phyloP scores from a whole-genome alignment of 2,113 vertebrate species.

The Campylomormyrus numenius region DNA sequence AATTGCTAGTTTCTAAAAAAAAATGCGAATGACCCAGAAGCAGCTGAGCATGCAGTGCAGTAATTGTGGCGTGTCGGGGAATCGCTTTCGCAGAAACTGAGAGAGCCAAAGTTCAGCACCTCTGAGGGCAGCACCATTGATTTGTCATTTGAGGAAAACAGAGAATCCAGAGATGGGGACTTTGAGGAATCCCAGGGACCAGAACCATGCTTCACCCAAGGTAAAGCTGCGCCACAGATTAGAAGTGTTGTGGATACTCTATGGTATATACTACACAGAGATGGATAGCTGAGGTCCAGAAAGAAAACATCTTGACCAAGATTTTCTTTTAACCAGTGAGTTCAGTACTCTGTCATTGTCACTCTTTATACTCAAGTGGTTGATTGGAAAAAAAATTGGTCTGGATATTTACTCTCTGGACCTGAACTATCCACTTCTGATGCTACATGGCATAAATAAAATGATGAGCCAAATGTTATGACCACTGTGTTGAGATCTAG shows the following conservation, averaged over 20 bases:
- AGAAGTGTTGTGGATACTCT: neutral
- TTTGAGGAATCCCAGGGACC: slow-evolving; percentile 86
- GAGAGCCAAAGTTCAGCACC: slow-evolving; percentile 75
- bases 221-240: slow-evolving; percentile 43
- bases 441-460: neutral
- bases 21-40: neutral
- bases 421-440: neutral
- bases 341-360: neutral
- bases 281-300: neutral
- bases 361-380: neutral
- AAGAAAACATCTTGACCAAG: neutral
- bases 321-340: neutral
- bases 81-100: slow-evolving; percentile 51
- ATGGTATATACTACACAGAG: neutral
- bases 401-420: neutral
- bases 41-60: slow-evolving; percentile 72
- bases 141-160: slow-evolving; percentile 76
- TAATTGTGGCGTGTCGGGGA: neutral
- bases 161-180: slow-evolving; percentile 78
- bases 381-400: neutral
- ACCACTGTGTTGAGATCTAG: neutral
- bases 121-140: slow-evolving; percentile 96
- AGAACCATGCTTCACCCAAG: slow-evolving; percentile 93
- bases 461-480: neutral
- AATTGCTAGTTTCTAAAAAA: neutral